These are phyloP conservation scores for Lipotes vexillifer DNA, from an alignment of 2,113 vertebrate genomes.

Conservation along the genomic window DNA sequence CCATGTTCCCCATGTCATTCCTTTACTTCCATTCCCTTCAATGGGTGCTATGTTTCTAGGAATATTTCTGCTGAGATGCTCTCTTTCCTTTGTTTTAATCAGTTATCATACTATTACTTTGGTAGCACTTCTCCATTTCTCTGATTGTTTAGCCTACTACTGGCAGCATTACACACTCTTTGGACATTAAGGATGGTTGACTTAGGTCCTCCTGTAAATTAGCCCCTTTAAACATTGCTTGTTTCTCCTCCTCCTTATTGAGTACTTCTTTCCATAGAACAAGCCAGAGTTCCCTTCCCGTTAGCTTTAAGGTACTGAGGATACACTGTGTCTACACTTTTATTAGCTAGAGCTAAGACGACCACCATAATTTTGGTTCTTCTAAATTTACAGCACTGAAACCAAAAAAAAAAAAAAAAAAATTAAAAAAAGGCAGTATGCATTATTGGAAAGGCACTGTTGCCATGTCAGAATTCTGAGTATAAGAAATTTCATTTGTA, in stretches of 20 bases:
- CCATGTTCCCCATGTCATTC: neutral
- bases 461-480: neutral
- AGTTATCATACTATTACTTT: neutral
- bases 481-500: neutral
- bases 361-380: neutral
- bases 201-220: neutral
- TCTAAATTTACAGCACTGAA: neutral
- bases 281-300: neutral
- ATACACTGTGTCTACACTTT: neutral
- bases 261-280: neutral
- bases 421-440: neutral
- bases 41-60: neutral
- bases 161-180: neutral
- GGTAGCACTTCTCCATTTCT: neutral
- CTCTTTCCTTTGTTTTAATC: neutral
- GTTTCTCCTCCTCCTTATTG: neutral
- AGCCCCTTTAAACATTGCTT: neutral
- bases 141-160: neutral
- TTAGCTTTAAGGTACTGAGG: neutral
- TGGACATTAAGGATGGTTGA: neutral
- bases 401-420: neutral
- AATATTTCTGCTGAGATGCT: neutral
- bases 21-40: neutral
- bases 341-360: neutral
- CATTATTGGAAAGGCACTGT: neutral